phyloP scores from a whole-genome alignment of 2,888 invertebrate species.

The Rhopalosiphum nymphaeae region DNA sequence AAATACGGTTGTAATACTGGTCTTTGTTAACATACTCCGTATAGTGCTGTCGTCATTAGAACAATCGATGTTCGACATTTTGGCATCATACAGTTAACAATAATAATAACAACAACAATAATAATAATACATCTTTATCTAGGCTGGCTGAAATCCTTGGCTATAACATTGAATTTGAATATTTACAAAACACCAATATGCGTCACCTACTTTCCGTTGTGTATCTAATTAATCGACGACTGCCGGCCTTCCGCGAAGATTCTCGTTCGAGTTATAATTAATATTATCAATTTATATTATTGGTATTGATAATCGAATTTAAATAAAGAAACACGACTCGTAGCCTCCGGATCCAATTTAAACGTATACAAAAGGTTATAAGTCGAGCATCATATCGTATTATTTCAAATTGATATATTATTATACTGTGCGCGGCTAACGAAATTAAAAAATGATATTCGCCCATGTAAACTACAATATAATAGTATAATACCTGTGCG shows the following conservation, averaged over 20 bases:
- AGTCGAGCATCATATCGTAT: background rate
- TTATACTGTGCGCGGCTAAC: background rate
- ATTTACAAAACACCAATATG: background rate
- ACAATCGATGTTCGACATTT: background rate
- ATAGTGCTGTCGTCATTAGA: background rate
- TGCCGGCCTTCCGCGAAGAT: background rate
- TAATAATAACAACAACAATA: background rate
- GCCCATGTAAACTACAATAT: background rate
- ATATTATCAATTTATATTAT: slow-evolving; percentile 23
- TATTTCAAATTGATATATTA: slow-evolving; percentile 15
- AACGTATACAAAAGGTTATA: background rate
- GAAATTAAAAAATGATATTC: slow-evolving; percentile 6
- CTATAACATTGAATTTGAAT: background rate
- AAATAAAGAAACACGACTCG: background rate
- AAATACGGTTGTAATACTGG: background rate
- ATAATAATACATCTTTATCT: background rate
- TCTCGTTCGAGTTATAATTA: background rate
- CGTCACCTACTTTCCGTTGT: slow-evolving; percentile 13
- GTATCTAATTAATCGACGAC: background rate
- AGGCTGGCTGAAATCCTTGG: background rate
- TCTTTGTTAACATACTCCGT: background rate
- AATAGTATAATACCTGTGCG: background rate
- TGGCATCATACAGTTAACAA: background rate
- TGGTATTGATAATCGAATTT: slow-evolving; percentile 36
- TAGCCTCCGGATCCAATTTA: slow-evolving; percentile 9